Conservation (phyloP, 2,113 vertebrate species). For the Hucho hucho region DNA sequence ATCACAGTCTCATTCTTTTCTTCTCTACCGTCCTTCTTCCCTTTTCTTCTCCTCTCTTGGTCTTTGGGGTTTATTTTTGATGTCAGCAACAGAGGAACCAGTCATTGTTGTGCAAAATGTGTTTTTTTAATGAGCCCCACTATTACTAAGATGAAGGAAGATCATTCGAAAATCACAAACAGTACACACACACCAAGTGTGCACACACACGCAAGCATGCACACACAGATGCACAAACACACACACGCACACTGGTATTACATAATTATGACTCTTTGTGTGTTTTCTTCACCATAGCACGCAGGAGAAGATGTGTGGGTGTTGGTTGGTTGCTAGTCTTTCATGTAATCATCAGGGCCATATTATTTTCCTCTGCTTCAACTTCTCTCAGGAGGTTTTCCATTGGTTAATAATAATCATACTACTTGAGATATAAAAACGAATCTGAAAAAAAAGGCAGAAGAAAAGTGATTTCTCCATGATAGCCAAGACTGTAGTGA, state of each 20-base stretch:
- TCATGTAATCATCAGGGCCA: slow-evolving; percentile 21
- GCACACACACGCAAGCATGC: background rate
- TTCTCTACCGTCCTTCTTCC: background rate
- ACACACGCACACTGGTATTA: slow-evolving; percentile 24
- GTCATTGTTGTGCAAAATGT: background rate
- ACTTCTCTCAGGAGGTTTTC: background rate
- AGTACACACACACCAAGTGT: background rate
- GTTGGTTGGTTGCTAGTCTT: slow-evolving; percentile 23
- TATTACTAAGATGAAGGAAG: too few species aligned
- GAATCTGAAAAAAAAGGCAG: too few species aligned
- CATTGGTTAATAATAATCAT: too few species aligned
- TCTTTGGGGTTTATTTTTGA: background rate
- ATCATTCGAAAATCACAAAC: slow-evolving; percentile 2
- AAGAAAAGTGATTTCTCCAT: too few species aligned
- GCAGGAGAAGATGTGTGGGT: slow-evolving; percentile 26
- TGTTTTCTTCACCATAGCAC: slow-evolving; percentile 19
- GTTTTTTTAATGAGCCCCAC: background rate
- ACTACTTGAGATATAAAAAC: too few species aligned
- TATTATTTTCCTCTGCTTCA: background rate
- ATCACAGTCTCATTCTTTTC: background rate
- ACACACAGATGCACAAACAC: too few species aligned
- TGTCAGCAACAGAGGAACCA: background rate
- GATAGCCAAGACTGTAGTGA: too few species aligned
- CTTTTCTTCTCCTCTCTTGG: background rate
- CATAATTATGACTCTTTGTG: slow-evolving; percentile 28